Conservation (phyloP, 1,140 invertebrate species). For the Leguminivora glycinivorella region DNA sequence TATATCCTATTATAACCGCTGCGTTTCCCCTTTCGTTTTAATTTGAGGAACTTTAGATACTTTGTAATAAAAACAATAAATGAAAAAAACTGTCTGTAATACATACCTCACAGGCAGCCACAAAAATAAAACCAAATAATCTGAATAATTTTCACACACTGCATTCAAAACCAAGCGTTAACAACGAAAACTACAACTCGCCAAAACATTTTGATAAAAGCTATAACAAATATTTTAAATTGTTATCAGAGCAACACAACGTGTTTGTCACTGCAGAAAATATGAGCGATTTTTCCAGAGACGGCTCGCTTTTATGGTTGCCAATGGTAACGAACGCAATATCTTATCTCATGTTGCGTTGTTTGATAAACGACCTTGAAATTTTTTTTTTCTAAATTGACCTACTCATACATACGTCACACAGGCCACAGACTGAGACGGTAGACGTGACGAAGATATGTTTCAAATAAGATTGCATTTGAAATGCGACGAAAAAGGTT, state of each 20-base stretch:
- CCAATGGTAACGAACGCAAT: neutral
- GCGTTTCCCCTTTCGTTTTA: too few relatives aligned
- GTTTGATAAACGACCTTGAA: neutral
- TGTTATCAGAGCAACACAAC: constrained; percentile 2
- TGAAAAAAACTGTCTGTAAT: too few relatives aligned
- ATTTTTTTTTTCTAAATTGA: too few relatives aligned
- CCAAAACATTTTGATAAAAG: constrained; percentile 5
- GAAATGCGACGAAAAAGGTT: neutral
- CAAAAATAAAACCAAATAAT: neutral
- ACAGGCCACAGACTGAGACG: too few relatives aligned
- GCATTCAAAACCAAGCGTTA: neutral
- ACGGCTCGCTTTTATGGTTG: constrained; percentile 11
- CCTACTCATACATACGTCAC: too few relatives aligned
- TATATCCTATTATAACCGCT: too few relatives aligned
- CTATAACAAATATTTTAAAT: constrained; percentile 11
- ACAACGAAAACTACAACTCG: neutral
- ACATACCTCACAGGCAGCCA: too few relatives aligned
- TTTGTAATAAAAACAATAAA: too few relatives aligned
- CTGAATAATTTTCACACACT: neutral
- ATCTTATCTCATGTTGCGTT: neutral
- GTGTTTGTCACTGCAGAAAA: constrained; percentile 3
- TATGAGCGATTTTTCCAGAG: constrained; percentile 4
- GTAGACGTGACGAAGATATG: too few relatives aligned
- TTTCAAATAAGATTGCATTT: neutral
- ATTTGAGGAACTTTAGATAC: too few relatives aligned